Evolutionary conservation across 2,113 vertebrate genomes (phyloP).

Genomic region (Carassius carassius): DNA sequence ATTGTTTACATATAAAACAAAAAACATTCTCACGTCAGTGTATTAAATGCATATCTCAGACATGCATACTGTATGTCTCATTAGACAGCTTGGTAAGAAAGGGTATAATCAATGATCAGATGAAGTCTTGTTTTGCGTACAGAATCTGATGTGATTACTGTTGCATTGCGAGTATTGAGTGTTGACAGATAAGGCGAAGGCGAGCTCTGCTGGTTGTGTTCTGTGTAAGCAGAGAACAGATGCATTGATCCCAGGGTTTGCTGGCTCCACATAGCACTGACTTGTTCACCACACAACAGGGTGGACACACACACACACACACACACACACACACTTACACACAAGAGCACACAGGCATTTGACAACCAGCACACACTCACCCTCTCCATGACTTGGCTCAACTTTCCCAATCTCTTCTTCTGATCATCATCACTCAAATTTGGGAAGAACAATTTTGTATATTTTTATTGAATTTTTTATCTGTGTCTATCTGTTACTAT

Average conservation of each 20-base stretch:
- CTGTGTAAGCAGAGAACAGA: conserved; percentile 53
- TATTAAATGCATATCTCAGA: not conserved
- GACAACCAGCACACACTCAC: conserved; percentile 42
- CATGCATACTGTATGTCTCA: not conserved
- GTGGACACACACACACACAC: conserved; percentile 24
- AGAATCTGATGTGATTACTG: not conserved
- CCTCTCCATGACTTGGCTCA: conserved; percentile 14
- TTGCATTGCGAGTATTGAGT: not conserved
- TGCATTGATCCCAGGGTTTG: conserved; percentile 57
- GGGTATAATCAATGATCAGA: not conserved
- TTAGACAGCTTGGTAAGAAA: not conserved
- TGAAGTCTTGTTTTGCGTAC: not conserved
- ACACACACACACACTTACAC: conserved; percentile 15
- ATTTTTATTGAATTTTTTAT: no score
- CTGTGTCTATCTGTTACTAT: not conserved
- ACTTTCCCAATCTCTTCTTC: not conserved
- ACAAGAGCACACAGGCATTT: conserved; percentile 2
- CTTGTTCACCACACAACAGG: conserved; percentile 49
- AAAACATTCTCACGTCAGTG: not conserved
- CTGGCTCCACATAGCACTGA: conserved; percentile 51
- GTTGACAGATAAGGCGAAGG: conserved; percentile 22
- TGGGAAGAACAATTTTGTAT: not conserved
- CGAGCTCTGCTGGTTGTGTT: conserved; percentile 21
- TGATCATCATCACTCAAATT: not conserved
- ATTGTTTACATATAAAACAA: no score